These are phyloP conservation scores for Junonia oenone DNA, from an alignment of 2,888 invertebrate species.

Conservation along the genomic window DNA sequence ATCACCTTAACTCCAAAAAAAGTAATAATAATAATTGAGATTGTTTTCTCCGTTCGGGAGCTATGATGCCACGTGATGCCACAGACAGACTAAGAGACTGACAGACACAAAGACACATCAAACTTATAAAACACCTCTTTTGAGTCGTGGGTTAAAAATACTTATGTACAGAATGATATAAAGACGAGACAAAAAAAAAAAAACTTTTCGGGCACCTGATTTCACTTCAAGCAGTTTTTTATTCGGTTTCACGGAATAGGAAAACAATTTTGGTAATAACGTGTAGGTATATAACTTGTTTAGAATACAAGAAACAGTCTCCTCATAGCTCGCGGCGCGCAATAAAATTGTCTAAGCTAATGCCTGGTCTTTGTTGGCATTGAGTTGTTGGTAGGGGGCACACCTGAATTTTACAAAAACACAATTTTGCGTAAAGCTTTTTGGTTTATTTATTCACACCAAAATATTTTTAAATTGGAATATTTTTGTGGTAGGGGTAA, in stretches of 20 bases:
- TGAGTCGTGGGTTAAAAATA: no score
- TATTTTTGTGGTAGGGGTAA: no score
- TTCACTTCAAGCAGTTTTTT: conserved; percentile 52
- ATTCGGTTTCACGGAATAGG: conserved; percentile 42
- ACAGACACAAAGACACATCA: no score
- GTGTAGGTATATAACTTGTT: conserved; percentile 42
- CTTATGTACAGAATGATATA: conserved; percentile 64
- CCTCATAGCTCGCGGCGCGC: conserved; percentile 35
- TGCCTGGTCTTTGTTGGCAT: conserved; percentile 28
- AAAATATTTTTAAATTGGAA: no score
- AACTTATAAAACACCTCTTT: no score
- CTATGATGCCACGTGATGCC: no score
- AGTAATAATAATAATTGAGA: no score
- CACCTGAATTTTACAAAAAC: neutral
- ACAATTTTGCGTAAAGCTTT: neutral
- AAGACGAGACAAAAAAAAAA: conserved; percentile 48
- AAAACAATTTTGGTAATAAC: conserved; percentile 51
- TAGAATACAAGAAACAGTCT: conserved; percentile 40
- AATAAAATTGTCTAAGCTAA: conserved; percentile 43
- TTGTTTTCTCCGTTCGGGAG: no score
- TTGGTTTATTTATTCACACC: neutral
- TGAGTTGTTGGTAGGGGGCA: conserved; percentile 5
- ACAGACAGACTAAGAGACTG: no score
- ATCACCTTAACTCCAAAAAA: no score
- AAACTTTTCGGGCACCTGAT: conserved; percentile 62